A percentile compares a stretch with the other conserved stretches of the same genome.
These are phyloP conservation scores for Perithous albicinctus DNA, from an alignment of 2,888 invertebrate genomes.

Conservation along the genomic window DNA sequence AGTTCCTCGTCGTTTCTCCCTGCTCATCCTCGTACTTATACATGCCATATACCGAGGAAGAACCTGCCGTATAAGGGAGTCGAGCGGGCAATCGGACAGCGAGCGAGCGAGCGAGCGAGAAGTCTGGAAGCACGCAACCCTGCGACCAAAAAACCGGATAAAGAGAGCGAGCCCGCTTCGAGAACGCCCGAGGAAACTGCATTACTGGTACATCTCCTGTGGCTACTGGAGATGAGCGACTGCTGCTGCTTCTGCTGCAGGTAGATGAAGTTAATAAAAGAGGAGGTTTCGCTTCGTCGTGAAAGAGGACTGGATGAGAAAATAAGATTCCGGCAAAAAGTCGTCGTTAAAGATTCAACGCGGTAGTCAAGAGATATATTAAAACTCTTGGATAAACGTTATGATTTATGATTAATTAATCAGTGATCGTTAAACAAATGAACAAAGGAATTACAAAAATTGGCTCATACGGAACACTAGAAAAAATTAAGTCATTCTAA, in stretches of 20 bases:
- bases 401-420: conserved; percentile 16
- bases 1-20: conserved; percentile 1
- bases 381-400: background rate
- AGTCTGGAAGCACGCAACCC: conserved; percentile 40
- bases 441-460: too few species aligned
- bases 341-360: conserved; percentile 47
- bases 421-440: too few species aligned
- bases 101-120: conserved; percentile 13
- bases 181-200: conserved; percentile 47
- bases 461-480: too few species aligned
- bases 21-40: conserved; percentile 25
- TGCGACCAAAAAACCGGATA: conserved; percentile 55
- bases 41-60: conserved; percentile 16
- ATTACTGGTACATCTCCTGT: conserved; percentile 35
- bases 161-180: conserved; percentile 26
- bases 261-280: conserved; percentile 27
- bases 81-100: conserved; percentile 15
- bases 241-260: background rate
- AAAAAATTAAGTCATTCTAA: too few species aligned
- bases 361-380: conserved; percentile 20
- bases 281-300: conserved; percentile 38
- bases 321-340: conserved; percentile 19
- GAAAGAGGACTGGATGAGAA: conserved; percentile 8
- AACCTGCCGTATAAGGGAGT: conserved; percentile 59
- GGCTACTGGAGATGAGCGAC: conserved; percentile 22